Evolutionary conservation across 2,888 invertebrate species (phyloP).

Genomic region (Caenorhabditis sp.): DNA sequence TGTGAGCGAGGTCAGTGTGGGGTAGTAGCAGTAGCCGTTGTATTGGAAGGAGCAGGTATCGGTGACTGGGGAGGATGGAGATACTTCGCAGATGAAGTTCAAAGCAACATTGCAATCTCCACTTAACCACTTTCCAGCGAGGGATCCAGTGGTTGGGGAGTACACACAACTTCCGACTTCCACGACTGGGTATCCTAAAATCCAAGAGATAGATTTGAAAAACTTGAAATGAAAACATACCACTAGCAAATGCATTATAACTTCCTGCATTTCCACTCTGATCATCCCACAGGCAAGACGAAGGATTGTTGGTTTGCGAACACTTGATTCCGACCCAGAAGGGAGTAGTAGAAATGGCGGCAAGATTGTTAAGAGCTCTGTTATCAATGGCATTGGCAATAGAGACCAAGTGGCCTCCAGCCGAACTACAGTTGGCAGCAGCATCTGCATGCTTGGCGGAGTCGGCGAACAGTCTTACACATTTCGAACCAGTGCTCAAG

Average conservation of each 20-base stretch:
- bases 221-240: not conserved
- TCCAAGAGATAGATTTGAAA: not conserved
- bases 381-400: constrained; percentile 51
- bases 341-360: constrained; percentile 27
- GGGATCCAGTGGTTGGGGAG: constrained; percentile 21
- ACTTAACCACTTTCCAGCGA: constrained; percentile 52
- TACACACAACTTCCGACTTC: constrained; percentile 60
- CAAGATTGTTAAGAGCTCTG: constrained; percentile 14
- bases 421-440: constrained; percentile 28
- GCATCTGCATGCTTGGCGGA: constrained; percentile 47
- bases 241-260: constrained; percentile 47
- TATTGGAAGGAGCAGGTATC: constrained; percentile 40
- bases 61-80: constrained; percentile 25
- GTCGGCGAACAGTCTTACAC: constrained; percentile 42
- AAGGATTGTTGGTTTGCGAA: constrained; percentile 2
- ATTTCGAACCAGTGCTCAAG: constrained; percentile 37
- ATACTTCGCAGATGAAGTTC: constrained; percentile 45
- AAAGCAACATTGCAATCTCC: constrained; percentile 45
- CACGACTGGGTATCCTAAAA: constrained; percentile 38
- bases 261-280: constrained; percentile 49
- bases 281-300: constrained; percentile 63
- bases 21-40: constrained; percentile 54
- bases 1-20: constrained; percentile 20
- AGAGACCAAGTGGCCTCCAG: constrained; percentile 51
- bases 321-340: constrained; percentile 64